Evolutionary conservation across 2,113 vertebrate genomes (phyloP).

Genomic region (Lagenorhynchus albirostris): DNA sequence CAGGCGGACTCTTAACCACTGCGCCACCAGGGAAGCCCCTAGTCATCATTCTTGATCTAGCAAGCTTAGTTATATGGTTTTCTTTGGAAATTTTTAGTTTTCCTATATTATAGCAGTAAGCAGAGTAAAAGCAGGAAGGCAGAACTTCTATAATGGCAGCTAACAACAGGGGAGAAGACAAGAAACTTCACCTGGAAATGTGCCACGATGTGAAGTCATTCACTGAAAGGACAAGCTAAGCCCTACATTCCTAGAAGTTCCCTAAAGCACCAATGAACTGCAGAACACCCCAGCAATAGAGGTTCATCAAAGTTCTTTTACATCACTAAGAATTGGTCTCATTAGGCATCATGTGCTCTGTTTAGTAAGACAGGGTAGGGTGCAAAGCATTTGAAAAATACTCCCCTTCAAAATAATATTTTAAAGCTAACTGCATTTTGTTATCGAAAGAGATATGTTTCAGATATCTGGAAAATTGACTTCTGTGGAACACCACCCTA

Average conservation of each 20-base stretch:
- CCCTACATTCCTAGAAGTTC: neutral
- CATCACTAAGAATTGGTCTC: neutral
- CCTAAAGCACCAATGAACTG: neutral
- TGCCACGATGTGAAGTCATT: neutral
- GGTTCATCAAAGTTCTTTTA: neutral
- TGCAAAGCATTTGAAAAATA: conserved; percentile 25
- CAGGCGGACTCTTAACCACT: too few species aligned
- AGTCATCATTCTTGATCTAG: neutral
- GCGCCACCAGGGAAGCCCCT: neutral
- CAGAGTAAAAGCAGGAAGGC: neutral
- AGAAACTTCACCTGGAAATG: neutral
- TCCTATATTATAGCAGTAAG: neutral
- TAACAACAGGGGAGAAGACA: neutral
- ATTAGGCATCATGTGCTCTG: neutral
- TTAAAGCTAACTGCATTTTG: conserved; percentile 40
- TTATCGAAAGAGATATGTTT: conserved; percentile 44
- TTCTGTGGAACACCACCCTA: neutral
- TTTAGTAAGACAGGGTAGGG: conserved; percentile 17
- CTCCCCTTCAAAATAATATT: conserved; percentile 20
- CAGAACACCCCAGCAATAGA: neutral
- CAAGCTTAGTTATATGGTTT: neutral
- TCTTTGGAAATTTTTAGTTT: conserved; percentile 11
- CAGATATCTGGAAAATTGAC: conserved; percentile 35
- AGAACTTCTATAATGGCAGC: neutral
- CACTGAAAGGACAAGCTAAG: neutral